Evolutionary conservation across 2,888 invertebrate genomes (phyloP), one percentile per base, ranked within the genome.

Genomic region (Sinodicranocentrus sp.): DNA sequence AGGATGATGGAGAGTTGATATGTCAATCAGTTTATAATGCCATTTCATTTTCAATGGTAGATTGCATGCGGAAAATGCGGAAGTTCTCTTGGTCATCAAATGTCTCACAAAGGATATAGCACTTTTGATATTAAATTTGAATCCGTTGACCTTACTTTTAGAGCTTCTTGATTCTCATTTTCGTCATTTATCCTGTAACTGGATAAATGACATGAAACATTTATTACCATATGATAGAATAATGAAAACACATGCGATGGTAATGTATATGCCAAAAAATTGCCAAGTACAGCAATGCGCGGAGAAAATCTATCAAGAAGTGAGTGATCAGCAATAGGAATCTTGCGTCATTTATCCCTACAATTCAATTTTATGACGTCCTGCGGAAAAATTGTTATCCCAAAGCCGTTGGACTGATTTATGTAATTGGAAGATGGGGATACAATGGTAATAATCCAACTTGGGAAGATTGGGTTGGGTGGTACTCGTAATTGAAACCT

Each of bases 151-250:
- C 61, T 86, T 1, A 73, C 57, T 1, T 48, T 72, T 28, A 65
- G 67, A 19, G 54, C 84, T n/a, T 13, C 65, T 17, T 86, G 86
- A 82, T 72, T 72, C 44, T 72, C 84, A 63, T 82, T 77, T 57
- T 70, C 84, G 73, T 84, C 84, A 71, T 86, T 84, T 77, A 84
- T 86, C 71, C 73, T 86, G 21, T 86, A 84, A 39, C 26, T 3
- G 33, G 76, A 71, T 48, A 19, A 54, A 78, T 83, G 77, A 67
- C 73, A 48, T 26, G 26, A 15, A 48, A 17, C 8, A 15, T 48
- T 39, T 39, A 39, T 39, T 8, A 39, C 48, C 48, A 3, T 33
- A 10, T 3, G 33, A 33, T 10, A 33, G 10, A 33, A 10, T 33
- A 33, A 33, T 33, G 33, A n/a, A n/a, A n/a, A n/a, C n/a, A n/a